A percentile compares a stretch with the other conserved stretches of the same genome.
phyloP scores from a whole-genome alignment of 2,797 vertebrate genomes.

The Natrix natrix region DNA sequence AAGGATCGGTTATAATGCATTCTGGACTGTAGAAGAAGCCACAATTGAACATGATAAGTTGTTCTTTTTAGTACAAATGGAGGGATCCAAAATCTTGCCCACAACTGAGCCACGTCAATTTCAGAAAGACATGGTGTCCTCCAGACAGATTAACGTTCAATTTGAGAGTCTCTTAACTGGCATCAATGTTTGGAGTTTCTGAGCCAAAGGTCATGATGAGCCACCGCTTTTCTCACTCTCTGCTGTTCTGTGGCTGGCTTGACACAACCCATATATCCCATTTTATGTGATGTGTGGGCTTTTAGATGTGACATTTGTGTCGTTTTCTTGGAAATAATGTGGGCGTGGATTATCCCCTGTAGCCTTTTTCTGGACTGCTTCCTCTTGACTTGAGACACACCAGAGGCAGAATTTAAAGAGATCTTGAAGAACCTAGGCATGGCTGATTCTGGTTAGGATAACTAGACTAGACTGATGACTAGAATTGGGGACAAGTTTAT shows the following conservation, averaged over 20 bases:
- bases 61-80: not conserved
- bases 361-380: not conserved
- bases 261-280: not conserved
- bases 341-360: not conserved
- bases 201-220: not conserved
- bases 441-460: not conserved
- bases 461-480: not conserved
- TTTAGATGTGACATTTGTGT: not conserved
- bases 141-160: not conserved
- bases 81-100: not conserved
- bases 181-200: not conserved
- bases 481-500: not conserved
- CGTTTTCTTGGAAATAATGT: not conserved
- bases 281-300: not conserved
- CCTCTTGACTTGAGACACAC: not conserved
- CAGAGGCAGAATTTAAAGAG: not conserved
- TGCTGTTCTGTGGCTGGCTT: not conserved
- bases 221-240: not conserved
- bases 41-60: not conserved
- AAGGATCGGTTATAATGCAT: not conserved
- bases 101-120: not conserved
- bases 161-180: not conserved
- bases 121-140: not conserved
- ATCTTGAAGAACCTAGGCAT: not conserved
- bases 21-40: not conserved